Base-by-base conservation (phyloP, 2,888 invertebrate genomes). In the Leucophora obtusa region DNA sequence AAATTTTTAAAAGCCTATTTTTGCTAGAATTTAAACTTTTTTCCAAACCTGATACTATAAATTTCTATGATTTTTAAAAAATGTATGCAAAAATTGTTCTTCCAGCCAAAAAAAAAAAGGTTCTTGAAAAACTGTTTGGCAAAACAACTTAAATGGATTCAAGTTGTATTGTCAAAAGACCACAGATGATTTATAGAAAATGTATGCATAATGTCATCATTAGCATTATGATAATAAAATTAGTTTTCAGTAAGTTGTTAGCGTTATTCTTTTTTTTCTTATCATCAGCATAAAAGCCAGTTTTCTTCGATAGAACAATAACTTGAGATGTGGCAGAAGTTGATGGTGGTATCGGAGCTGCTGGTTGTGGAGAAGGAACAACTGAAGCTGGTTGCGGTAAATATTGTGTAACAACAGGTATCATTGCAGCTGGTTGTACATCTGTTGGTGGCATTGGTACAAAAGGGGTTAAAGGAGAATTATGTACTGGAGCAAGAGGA, bases 271-370 rank as follows among this genome's bases (percentile, higher is more conserved):
- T 70, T 21, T 56, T 58, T n/a, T 53, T 59, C 2, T 63, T 69
- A n/a, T 54, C 54, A 14, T 74, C 69, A 0, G 11, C 65, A 50
- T 73, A 73, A 35, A 38, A 43, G 6, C 79, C 73, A 9, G 68
- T 63, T 53, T 53, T 69, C 35, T 54, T 73, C 0, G 73, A 73
- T 28, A 79, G 28, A 11, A 63, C 56, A 1, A 59, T 59, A 69
- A 79, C 73, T 17, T 79, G 78, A 5, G 63, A 28, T 33, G 17
- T 18, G 7, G 18, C 38, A 5, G 63, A 33, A 17, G 9, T 38
- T 4, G 21, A 17, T 10, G 43, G 11, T n/a, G 24, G 2, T 62
- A 11, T 3, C 14, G 62, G n/a, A 35, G 33, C 15, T 15, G 21
- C 35, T 21, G 65, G 58, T 6, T 58, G 63, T 56, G 56, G n/a